Percentiles rank a stretch among this genome's conserved stretches.
Conservation (phyloP, 2,888 invertebrate species). For the Epinotia bilunana region DNA sequence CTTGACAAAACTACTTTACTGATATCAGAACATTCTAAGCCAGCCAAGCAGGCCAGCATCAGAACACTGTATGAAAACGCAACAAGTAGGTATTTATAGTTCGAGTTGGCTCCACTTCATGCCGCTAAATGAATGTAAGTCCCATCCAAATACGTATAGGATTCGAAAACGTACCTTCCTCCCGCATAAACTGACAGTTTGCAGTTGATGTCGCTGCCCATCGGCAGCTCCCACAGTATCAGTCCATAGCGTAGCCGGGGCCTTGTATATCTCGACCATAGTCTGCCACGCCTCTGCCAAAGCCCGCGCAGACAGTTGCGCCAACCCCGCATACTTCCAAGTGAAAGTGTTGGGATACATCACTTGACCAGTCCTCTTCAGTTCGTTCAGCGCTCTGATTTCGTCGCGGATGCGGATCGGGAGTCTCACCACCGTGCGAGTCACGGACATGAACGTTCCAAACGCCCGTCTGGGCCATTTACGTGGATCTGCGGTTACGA, state of each 20-base stretch:
- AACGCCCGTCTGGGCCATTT: slow-evolving; percentile 73
- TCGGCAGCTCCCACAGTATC: slow-evolving; percentile 85
- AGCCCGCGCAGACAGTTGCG: slow-evolving; percentile 70
- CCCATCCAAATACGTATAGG: too few relatives aligned
- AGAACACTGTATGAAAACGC: too few relatives aligned
- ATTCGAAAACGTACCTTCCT: slow-evolving; percentile 81
- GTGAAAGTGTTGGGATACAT: slow-evolving; percentile 67
- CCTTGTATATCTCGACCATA: slow-evolving; percentile 66
- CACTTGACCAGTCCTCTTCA: slow-evolving; percentile 67
- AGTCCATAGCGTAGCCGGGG: slow-evolving; percentile 74
- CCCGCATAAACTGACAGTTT: slow-evolving; percentile 88
- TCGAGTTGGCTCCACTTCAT: too few relatives aligned
- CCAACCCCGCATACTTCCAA: slow-evolving; percentile 77
- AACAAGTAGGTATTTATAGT: too few relatives aligned
- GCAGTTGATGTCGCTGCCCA: slow-evolving; percentile 82
- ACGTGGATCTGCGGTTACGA: slow-evolving; percentile 74
- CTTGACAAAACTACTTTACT: too few relatives aligned
- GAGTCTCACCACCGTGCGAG: slow-evolving; percentile 60
- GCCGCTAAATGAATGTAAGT: too few relatives aligned
- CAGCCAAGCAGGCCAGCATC: too few relatives aligned
- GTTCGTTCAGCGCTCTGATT: slow-evolving; percentile 65
- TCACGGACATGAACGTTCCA: slow-evolving; percentile 54
- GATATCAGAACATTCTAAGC: too few relatives aligned
- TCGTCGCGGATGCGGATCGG: slow-evolving; percentile 69
- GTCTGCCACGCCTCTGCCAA: slow-evolving; percentile 67